phyloP scores from a whole-genome alignment of 2,113 vertebrate species.

The Odontophorus gujanensis region DNA sequence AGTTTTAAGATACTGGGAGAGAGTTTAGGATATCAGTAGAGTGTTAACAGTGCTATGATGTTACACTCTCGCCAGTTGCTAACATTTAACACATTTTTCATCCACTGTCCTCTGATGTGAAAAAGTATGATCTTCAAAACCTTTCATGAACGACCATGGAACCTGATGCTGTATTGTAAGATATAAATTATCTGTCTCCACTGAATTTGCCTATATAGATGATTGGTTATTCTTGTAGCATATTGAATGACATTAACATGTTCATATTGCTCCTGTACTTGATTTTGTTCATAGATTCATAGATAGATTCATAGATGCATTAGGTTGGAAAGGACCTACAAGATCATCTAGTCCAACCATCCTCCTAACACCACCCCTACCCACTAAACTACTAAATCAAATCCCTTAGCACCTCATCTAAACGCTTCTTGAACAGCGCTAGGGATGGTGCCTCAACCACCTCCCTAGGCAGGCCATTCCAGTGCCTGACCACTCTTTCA shows the following conservation, averaged over 20 bases:
- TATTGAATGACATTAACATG: neutral
- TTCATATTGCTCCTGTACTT: neutral
- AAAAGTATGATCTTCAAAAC: neutral
- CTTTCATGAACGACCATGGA: accelerated
- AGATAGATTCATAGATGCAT: too few relatives aligned
- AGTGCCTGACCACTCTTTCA: too few relatives aligned
- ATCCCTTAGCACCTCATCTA: too few relatives aligned
- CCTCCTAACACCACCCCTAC: too few relatives aligned
- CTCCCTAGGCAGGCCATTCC: too few relatives aligned
- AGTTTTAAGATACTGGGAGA: too few relatives aligned
- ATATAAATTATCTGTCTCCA: neutral
- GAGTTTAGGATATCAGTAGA: neutral
- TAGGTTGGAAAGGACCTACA: too few relatives aligned
- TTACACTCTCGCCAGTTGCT: neutral
- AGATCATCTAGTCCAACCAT: too few relatives aligned
- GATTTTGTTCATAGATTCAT: too few relatives aligned
- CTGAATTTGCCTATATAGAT: neutral
- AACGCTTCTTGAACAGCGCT: too few relatives aligned
- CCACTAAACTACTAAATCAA: too few relatives aligned
- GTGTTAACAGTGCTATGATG: neutral
- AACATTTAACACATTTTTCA: neutral
- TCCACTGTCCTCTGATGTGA: neutral
- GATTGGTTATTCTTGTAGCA: neutral
- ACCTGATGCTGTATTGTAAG: neutral
- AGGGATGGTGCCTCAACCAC: too few relatives aligned